phyloP scores from a whole-genome alignment of 92 coral and sea anemone genomes.

The Epizoanthus ramosus region DNA sequence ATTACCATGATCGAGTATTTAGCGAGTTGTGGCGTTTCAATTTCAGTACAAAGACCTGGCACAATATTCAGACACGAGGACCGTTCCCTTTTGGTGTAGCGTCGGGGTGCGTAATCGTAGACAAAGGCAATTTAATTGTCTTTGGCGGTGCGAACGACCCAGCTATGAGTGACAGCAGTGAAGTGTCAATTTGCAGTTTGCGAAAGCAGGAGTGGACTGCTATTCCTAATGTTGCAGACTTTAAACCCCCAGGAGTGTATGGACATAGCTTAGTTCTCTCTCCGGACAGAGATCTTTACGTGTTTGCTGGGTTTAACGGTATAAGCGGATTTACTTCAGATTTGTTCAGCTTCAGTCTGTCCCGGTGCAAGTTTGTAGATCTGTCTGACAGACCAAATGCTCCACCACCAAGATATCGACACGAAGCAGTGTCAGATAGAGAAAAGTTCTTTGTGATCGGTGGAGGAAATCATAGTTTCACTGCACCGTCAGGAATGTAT shows the following conservation, averaged over 20 bases:
- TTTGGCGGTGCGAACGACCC: slow-evolving; percentile 96
- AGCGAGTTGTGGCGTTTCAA: slow-evolving; percentile 90
- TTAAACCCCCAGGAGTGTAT: slow-evolving; percentile 75
- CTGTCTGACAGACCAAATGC: slow-evolving; percentile 49
- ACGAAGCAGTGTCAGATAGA: slow-evolving; percentile 79
- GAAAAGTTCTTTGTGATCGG: slow-evolving; percentile 81
- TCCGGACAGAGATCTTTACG: slow-evolving; percentile 73
- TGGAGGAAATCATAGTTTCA: slow-evolving; percentile 74
- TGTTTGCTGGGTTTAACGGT: slow-evolving; percentile 88
- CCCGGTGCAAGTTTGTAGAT: slow-evolving; percentile 61
- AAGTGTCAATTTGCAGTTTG: slow-evolving; percentile 66
- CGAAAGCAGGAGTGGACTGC: slow-evolving; percentile 60
- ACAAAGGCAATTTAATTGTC: slow-evolving; percentile 71
- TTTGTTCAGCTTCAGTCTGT: slow-evolving; percentile 63
- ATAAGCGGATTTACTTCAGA: slow-evolving; percentile 62
- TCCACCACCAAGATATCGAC: slow-evolving; percentile 76
- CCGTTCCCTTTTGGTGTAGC: slow-evolving; percentile 82
- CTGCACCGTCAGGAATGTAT: slow-evolving; percentile 65
- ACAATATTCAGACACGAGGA: slow-evolving; percentile 63
- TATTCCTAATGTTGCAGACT: slow-evolving; percentile 2
- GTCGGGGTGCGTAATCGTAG: slow-evolving; percentile 74
- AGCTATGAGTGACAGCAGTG: slow-evolving; percentile 70
- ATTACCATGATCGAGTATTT: slow-evolving; percentile 58
- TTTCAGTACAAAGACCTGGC: slow-evolving; percentile 65
- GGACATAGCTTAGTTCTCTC: slow-evolving; percentile 90